Percentiles rank a stretch among this genome's conserved stretches.
Conservation (phyloP, 2,797 vertebrate genomes). For the Gallirallus australis region DNA sequence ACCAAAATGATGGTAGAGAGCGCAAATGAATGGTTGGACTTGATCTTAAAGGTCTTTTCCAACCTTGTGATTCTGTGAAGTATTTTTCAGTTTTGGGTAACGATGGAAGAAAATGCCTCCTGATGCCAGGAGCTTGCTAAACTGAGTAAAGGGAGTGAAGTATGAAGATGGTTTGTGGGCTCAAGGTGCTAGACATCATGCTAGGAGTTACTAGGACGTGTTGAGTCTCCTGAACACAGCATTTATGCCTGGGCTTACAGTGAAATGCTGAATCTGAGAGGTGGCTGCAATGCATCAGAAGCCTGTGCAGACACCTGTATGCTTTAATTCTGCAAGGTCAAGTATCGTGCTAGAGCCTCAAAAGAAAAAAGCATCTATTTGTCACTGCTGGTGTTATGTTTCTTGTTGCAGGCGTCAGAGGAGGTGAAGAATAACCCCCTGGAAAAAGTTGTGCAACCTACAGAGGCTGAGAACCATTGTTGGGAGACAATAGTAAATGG, state of each 20-base stretch:
- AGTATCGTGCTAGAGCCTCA: background rate
- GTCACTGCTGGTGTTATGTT: background rate
- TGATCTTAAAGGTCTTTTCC: too few relatives aligned
- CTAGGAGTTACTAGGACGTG: background rate
- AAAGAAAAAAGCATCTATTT: background rate
- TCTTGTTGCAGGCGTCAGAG: background rate
- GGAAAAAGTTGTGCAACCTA: background rate
- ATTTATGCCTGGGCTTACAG: rapidly evolving
- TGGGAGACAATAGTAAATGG: background rate
- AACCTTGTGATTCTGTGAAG: too few relatives aligned
- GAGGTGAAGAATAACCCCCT: background rate
- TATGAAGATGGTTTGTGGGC: background rate
- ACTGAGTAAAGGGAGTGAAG: background rate
- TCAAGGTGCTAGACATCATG: rapidly evolving
- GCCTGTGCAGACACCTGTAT: background rate
- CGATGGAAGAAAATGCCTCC: background rate
- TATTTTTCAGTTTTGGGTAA: background rate
- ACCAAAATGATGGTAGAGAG: background rate
- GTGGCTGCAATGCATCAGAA: rapidly evolving
- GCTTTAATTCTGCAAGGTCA: background rate
- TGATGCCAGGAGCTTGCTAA: background rate
- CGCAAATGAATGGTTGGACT: background rate
- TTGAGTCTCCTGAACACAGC: background rate
- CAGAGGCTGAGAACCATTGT: background rate
- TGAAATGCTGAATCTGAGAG: background rate